These are phyloP conservation scores for Spizella passerina DNA, from an alignment of 2,797 vertebrate genomes.

Conservation along the genomic window DNA sequence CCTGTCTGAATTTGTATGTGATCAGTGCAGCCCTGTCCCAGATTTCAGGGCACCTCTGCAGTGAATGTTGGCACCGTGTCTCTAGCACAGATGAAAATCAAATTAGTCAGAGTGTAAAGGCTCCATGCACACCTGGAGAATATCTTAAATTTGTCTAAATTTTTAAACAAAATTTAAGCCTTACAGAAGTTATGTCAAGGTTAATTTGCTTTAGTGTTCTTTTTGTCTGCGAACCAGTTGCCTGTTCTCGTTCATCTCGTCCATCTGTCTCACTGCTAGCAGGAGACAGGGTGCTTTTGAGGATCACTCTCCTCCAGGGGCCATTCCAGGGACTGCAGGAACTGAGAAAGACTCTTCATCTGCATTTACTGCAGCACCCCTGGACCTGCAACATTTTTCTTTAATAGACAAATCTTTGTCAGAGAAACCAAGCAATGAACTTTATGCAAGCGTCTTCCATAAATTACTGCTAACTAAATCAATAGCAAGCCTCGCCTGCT, in stretches of 20 bases:
- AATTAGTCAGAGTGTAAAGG: neutral
- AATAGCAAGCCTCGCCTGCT: neutral
- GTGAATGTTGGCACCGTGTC: neutral
- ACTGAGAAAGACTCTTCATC: neutral
- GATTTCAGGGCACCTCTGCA: neutral
- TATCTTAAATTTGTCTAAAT: neutral
- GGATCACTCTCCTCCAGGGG: neutral
- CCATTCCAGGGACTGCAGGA: neutral
- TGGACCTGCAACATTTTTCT: neutral
- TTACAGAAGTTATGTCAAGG: neutral
- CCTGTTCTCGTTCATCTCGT: fast-evolving
- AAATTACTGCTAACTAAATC: neutral
- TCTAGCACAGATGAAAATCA: neutral
- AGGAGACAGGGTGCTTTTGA: neutral
- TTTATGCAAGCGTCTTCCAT: slow-evolving; percentile 2
- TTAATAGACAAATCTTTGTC: slow-evolving; percentile 18
- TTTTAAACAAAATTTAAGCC: neutral
- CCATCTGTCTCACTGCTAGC: neutral
- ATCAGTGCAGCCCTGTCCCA: neutral
- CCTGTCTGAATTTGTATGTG: neutral
- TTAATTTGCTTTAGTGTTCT: neutral
- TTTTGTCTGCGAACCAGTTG: neutral
- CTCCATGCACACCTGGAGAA: neutral
- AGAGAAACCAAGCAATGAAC: slow-evolving; percentile 21
- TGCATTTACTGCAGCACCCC: neutral